These are phyloP conservation scores for Oscheius sp. DNA, from an alignment of 2,888 invertebrate species.

Conservation along the genomic window DNA sequence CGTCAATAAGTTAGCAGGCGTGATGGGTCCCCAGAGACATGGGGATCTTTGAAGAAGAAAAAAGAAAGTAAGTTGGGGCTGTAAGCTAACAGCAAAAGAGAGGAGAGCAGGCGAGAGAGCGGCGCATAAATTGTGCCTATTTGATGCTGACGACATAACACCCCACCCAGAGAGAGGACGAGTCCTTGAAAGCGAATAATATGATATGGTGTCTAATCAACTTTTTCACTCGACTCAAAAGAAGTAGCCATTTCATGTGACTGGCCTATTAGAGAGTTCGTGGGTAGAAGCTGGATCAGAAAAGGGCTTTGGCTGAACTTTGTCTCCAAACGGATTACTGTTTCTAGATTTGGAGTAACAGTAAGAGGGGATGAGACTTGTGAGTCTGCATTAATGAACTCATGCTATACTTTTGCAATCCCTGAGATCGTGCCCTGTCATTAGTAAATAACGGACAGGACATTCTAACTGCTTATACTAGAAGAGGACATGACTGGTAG, in stretches of 20 bases:
- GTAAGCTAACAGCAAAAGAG: slow-evolving; percentile 5
- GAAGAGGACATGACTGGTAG: too few species aligned
- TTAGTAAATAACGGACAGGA: too few species aligned
- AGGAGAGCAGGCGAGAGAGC: slow-evolving; percentile 1
- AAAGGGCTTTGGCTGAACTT: not conserved
- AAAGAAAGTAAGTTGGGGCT: slow-evolving; percentile 1
- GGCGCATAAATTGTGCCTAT: slow-evolving; percentile 37
- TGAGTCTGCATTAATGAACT: not conserved
- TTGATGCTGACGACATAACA: slow-evolving; percentile 38
- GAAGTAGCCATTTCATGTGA: too few species aligned
- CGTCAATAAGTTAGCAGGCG: slow-evolving; percentile 2
- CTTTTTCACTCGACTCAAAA: too few species aligned
- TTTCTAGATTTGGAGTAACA: not conserved
- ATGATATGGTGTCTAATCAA: too few species aligned
- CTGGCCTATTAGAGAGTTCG: not conserved
- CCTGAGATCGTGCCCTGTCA: too few species aligned
- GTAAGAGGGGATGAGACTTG: too few species aligned
- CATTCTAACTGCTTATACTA: too few species aligned
- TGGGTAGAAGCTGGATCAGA: not conserved
- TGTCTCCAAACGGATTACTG: not conserved
- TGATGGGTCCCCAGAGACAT: not conserved
- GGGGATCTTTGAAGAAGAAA: not conserved
- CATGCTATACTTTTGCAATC: too few species aligned
- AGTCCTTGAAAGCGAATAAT: too few species aligned
- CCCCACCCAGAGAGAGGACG: slow-evolving; percentile 17